Conservation (phyloP, 2,797 vertebrate species). For the Chelon auratus region DNA sequence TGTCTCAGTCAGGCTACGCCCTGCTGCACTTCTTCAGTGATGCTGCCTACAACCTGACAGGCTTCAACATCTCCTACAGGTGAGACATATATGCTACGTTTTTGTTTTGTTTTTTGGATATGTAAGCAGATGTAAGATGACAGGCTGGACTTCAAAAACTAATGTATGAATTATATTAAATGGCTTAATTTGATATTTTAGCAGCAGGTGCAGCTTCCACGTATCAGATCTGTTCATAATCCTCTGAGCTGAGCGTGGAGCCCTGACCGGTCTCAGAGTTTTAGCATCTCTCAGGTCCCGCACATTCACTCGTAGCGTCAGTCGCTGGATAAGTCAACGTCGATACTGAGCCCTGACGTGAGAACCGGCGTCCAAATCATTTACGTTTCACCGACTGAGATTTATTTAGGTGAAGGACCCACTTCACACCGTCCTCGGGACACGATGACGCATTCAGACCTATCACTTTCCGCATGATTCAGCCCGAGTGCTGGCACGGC, state of each 20-base stretch:
- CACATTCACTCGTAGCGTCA: constrained; percentile 9
- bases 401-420: constrained; percentile 24
- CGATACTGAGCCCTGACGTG: background rate
- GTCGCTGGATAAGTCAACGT: background rate
- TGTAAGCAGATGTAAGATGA: background rate
- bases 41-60: constrained; percentile 97
- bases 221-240: background rate
- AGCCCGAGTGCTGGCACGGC: constrained; percentile 16
- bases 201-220: background rate
- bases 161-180: too few species aligned
- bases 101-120: background rate
- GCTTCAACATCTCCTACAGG: constrained; percentile 98
- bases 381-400: constrained; percentile 25
- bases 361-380: constrained; percentile 6
- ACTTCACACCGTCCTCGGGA: constrained; percentile 31
- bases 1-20: constrained; percentile 91
- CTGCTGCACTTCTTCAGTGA: constrained; percentile 99
- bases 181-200: too few species aligned
- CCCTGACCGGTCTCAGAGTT: constrained; percentile 14
- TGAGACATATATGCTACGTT: constrained; percentile 71
- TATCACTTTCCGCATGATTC: constrained; percentile 39
- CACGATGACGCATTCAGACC: constrained; percentile 40
- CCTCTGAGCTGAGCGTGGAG: background rate
- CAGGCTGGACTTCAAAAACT: too few species aligned
- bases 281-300: constrained; percentile 2